These are phyloP conservation scores for Pithys albifrons DNA, from an alignment of 2,113 vertebrate species.

Conservation along the genomic window DNA sequence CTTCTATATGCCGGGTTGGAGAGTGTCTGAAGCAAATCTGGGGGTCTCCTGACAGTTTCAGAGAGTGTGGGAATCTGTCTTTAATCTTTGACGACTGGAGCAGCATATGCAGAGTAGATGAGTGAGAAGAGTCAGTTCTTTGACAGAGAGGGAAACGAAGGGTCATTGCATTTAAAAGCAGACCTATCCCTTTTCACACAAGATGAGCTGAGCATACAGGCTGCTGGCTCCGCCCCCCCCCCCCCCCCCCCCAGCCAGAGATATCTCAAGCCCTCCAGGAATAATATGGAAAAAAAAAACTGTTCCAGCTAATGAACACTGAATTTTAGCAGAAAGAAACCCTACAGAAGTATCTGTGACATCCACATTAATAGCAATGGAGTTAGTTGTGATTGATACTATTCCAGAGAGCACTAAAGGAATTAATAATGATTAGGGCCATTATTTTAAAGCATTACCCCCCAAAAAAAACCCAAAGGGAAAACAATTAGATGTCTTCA, in stretches of 20 bases:
- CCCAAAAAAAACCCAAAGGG: slow-evolving; percentile 29
- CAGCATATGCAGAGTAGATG: not conserved
- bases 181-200: not conserved
- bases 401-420: slow-evolving; percentile 65
- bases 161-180: slow-evolving; percentile 12
- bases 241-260: not conserved
- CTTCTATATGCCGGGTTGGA: not conserved
- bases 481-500: slow-evolving; percentile 72
- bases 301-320: slow-evolving; percentile 54
- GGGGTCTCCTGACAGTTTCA: slow-evolving; percentile 23
- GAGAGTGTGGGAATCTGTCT: slow-evolving; percentile 46
- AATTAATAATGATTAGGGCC: slow-evolving; percentile 74
- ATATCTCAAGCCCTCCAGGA: slow-evolving; percentile 15
- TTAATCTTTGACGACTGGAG: slow-evolving; percentile 35
- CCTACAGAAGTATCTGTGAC: slow-evolving; percentile 63
- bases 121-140: not conserved
- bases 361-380: slow-evolving; percentile 69
- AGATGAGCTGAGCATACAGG: not conserved
- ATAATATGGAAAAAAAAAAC: not conserved
- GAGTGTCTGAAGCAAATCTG: not conserved
- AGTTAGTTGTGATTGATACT: slow-evolving; percentile 72
- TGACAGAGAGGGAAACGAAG: not conserved
- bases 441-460: slow-evolving; percentile 69
- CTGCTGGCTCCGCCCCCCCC: not conserved
- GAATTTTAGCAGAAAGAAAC: slow-evolving; percentile 54